A percentile compares a stretch with the other conserved stretches of the same genome.
These are phyloP conservation scores for Diplolepis rosae DNA, from an alignment of 2,888 invertebrate genomes.

Conservation along the genomic window DNA sequence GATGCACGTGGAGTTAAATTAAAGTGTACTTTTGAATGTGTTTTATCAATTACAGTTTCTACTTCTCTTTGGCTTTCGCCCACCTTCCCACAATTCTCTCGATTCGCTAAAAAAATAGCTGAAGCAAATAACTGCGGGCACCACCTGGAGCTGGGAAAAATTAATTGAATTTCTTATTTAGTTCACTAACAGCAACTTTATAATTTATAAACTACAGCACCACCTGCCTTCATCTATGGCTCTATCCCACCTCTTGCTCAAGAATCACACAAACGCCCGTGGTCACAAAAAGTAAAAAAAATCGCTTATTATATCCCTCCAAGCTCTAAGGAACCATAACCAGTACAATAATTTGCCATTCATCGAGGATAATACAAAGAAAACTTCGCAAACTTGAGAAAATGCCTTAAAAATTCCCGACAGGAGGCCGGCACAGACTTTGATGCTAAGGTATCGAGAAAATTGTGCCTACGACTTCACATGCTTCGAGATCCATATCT, in stretches of 20 bases:
- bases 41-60: too few species aligned
- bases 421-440: slow-evolving; percentile 33
- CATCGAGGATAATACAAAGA: slow-evolving; percentile 36
- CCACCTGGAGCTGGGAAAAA: too few species aligned
- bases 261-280: slow-evolving; percentile 44
- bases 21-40: too few species aligned
- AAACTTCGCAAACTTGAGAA: slow-evolving; percentile 43
- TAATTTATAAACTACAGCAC: slow-evolving; percentile 48
- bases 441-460: not conserved
- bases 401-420: slow-evolving; percentile 39
- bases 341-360: slow-evolving; percentile 45
- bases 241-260: slow-evolving; percentile 24
- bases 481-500: slow-evolving; percentile 8
- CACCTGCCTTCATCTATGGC: slow-evolving; percentile 45
- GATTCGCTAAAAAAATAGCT: too few species aligned
- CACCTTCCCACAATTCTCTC: too few species aligned
- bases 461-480: not conserved
- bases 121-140: too few species aligned
- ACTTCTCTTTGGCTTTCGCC: too few species aligned
- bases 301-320: slow-evolving; percentile 41
- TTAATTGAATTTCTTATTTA: too few species aligned
- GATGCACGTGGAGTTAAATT: too few species aligned
- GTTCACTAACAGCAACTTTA: slow-evolving; percentile 41
- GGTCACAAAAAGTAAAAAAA: slow-evolving; percentile 48
- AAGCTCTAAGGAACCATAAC: slow-evolving; percentile 43